Percentiles rank a stretch among this genome's conserved stretches.
phyloP scores from a whole-genome alignment of 2,797 vertebrate species.

The Fringilla coelebs region DNA sequence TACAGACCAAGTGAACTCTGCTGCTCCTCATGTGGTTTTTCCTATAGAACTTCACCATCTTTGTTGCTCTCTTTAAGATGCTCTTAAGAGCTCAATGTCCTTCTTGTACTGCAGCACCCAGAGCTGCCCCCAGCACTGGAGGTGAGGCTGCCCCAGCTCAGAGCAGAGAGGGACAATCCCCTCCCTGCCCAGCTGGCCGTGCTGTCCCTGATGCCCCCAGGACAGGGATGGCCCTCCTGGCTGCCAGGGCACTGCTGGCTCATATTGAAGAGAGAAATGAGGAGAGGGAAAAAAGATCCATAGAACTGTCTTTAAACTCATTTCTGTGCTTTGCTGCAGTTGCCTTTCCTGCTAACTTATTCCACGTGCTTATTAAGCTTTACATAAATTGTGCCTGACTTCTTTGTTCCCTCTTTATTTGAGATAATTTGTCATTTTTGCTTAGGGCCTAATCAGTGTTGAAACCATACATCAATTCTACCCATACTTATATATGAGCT shows the following conservation, averaged over 20 bases:
- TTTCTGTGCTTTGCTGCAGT: neutral
- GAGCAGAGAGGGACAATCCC: neutral
- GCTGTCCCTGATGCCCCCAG: accelerated
- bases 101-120: neutral
- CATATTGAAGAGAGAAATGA: neutral
- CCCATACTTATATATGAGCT: neutral
- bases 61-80: neutral
- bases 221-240: accelerated
- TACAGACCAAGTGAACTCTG: neutral
- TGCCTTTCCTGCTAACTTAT: neutral
- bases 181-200: accelerated
- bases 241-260: neutral
- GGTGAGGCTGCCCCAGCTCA: accelerated
- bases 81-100: neutral
- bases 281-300: neutral
- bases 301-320: neutral
- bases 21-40: neutral
- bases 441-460: neutral
- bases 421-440: neutral
- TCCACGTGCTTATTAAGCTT: neutral
- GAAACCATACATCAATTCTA: neutral
- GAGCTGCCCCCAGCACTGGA: neutral
- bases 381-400: neutral
- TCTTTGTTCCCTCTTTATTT: neutral
- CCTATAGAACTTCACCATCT: neutral